These are phyloP conservation scores for Loris lydekkerianus DNA, from an alignment of 2,797 vertebrate species.

Conservation along the genomic window DNA sequence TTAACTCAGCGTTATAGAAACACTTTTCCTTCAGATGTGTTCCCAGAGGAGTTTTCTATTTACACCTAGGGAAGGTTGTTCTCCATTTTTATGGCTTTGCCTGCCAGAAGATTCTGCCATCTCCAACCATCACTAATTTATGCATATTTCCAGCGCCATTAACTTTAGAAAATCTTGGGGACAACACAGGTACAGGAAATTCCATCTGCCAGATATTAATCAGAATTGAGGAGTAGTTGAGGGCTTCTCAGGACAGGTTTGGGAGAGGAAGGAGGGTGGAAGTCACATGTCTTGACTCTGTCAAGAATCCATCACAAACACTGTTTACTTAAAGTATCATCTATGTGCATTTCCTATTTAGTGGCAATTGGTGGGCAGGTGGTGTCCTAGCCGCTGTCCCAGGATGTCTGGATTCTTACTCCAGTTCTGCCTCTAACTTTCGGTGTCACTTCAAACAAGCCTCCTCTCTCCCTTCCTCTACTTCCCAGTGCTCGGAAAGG, in stretches of 20 bases:
- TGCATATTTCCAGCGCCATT: slow-evolving; percentile 84
- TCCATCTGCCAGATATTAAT: slow-evolving; percentile 81
- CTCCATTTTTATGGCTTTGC: slow-evolving; percentile 85
- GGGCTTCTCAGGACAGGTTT: slow-evolving; percentile 12
- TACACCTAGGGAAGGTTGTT: slow-evolving; percentile 85
- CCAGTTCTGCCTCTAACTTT: not conserved
- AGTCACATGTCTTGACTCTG: not conserved
- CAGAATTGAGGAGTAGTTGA: not conserved
- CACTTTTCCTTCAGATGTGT: slow-evolving; percentile 84
- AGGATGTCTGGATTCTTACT: slow-evolving; percentile 12
- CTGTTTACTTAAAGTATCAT: not conserved
- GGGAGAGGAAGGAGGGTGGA: not conserved
- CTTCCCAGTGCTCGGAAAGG: not conserved
- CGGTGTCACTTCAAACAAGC: slow-evolving; percentile 1
- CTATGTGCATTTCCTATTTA: not conserved
- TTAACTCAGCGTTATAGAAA: slow-evolving; percentile 86
- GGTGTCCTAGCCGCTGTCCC: not conserved
- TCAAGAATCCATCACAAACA: not conserved
- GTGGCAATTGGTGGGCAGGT: not conserved
- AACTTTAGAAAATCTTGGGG: slow-evolving; percentile 85
- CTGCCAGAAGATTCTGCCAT: slow-evolving; percentile 84
- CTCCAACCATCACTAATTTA: slow-evolving; percentile 84
- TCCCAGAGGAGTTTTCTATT: slow-evolving; percentile 87
- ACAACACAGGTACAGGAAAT: slow-evolving; percentile 81
- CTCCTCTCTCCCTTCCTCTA: not conserved